A percentile compares a stretch with the other conserved stretches of the same genome.
phyloP scores from a whole-genome alignment of 2,888 invertebrate species.

The Macaria notata region DNA sequence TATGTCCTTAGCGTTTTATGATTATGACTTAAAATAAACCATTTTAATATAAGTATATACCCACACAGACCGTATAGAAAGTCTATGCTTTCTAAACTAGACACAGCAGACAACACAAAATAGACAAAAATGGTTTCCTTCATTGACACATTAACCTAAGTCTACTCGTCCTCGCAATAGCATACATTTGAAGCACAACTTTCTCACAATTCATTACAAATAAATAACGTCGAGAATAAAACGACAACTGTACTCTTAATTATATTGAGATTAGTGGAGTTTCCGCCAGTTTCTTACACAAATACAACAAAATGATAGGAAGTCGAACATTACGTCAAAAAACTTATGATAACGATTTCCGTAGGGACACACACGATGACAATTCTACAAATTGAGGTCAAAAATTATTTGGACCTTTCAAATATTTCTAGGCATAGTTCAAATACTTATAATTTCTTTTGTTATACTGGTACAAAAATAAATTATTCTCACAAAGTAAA shows the following conservation, averaged over 20 bases:
- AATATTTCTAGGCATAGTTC: no score
- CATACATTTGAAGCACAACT: conserved; percentile 34
- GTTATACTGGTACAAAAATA: no score
- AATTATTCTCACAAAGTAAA: no score
- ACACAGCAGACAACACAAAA: conserved; percentile 18
- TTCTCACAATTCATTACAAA: conserved; percentile 61
- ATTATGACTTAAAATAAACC: no score
- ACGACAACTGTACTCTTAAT: conserved; percentile 44
- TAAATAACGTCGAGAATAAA: conserved; percentile 48
- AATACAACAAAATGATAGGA: conserved; percentile 49
- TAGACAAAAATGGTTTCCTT: conserved; percentile 1
- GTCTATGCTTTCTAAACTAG: conserved; percentile 4
- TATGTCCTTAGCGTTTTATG: no score
- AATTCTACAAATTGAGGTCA: conserved; percentile 11
- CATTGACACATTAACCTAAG: conserved; percentile 11
- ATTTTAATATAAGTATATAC: no score
- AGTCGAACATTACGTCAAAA: conserved; percentile 51
- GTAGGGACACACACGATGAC: conserved; percentile 57
- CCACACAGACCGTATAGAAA: no score
- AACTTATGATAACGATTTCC: conserved; percentile 51
- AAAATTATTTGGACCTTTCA: no score
- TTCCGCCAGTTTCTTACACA: conserved; percentile 43
- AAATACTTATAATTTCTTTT: no score
- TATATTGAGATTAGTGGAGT: conserved; percentile 59
- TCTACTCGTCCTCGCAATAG: conserved; percentile 4